Evolutionary conservation across 2,888 invertebrate species (phyloP).

Genomic region (Digitonthophagus gazella): DNA sequence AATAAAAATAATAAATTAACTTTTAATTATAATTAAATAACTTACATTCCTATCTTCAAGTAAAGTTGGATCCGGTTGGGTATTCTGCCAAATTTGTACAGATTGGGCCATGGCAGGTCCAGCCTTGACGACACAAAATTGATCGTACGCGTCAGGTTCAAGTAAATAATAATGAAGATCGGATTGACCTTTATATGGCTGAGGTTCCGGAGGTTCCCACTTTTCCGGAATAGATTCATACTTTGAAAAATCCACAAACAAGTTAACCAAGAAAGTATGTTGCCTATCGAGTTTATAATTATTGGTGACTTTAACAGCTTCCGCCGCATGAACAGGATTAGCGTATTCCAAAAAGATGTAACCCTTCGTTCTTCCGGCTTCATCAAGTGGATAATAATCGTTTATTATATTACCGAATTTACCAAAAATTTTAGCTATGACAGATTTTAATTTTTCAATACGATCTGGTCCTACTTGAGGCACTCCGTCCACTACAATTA

Average conservation of each 20-base stretch:
- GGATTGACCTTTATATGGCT: constrained; percentile 87
- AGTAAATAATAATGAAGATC: constrained; percentile 91
- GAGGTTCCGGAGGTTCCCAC: constrained; percentile 88
- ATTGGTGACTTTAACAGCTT: constrained; percentile 85
- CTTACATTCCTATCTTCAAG: constrained; percentile 79
- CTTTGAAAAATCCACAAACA: constrained; percentile 95
- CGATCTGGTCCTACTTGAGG: constrained; percentile 92
- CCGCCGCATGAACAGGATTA: constrained; percentile 77
- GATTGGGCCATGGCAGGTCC: constrained; percentile 63
- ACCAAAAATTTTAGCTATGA: constrained; percentile 86
- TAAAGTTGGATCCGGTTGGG: constrained; percentile 78
- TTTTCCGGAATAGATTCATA: constrained; percentile 87
- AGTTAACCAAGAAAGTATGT: constrained; percentile 90
- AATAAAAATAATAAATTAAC: constrained; percentile 4
- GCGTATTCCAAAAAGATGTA: constrained; percentile 92
- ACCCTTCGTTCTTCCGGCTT: constrained; percentile 84
- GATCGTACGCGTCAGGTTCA: constrained; percentile 95
- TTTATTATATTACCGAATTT: constrained; percentile 86
- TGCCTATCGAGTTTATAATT: constrained; percentile 94
- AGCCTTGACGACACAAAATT: constrained; percentile 87
- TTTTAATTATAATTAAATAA: constrained; percentile 38
- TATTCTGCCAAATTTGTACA: constrained; percentile 85
- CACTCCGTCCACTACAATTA: constrained; percentile 94
- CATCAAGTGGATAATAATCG: constrained; percentile 82
- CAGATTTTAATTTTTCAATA: constrained; percentile 87